Evolutionary conservation across 2,797 vertebrate genomes (phyloP).

Genomic region (Sus cebifrons): DNA sequence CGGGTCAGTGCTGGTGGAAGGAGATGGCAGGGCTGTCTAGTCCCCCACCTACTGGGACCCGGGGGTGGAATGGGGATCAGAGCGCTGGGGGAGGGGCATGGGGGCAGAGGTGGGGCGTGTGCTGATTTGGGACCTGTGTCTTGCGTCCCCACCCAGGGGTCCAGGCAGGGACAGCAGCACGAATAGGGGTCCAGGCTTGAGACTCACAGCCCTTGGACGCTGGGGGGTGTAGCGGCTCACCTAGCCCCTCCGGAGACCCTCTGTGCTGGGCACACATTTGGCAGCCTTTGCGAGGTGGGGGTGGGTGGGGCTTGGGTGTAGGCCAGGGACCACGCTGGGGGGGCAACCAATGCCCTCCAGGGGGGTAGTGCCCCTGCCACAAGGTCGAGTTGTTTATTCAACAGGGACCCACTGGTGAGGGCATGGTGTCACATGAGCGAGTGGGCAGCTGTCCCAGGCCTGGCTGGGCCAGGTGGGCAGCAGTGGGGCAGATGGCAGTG

Average conservation of each 20-base stretch:
- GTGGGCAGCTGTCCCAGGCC: neutral
- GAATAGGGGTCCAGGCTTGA: neutral
- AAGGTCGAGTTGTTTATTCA: neutral
- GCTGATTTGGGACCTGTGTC: neutral
- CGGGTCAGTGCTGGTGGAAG: too few species aligned
- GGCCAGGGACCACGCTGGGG: neutral
- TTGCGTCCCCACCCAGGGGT: neutral
- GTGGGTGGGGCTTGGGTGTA: neutral
- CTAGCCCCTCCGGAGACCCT: neutral
- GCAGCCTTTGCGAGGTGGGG: neutral
- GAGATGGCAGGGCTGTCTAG: neutral
- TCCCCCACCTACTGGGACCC: neutral
- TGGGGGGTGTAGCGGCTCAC: neutral
- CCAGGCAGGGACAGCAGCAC: neutral
- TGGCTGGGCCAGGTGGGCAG: neutral
- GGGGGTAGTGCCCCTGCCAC: fast-evolving
- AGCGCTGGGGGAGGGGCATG: neutral
- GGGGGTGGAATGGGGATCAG: neutral
- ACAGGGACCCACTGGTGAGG: neutral
- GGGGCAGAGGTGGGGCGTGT: neutral
- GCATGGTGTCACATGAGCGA: fast-evolving
- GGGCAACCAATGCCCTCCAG: neutral
- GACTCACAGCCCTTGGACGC: neutral
- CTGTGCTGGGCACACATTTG: neutral
- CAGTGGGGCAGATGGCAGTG: neutral